These are phyloP conservation scores for Troglohyphantes excavatus DNA, from an alignment of 2,888 invertebrate species.

Conservation along the genomic window DNA sequence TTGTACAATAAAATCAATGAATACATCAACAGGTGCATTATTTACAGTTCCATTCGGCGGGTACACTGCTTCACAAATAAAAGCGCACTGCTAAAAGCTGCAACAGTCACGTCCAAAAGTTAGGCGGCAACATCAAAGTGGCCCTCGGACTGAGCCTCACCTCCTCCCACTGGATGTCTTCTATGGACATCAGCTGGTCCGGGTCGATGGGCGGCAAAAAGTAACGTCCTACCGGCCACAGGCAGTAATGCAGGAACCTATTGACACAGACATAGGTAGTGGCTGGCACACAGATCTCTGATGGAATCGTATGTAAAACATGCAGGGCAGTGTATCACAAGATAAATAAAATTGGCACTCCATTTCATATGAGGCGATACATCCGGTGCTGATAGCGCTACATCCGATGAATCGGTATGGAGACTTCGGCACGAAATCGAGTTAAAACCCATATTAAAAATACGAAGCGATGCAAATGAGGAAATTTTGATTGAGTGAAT, in stretches of 20 bases:
- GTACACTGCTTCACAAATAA: not conserved
- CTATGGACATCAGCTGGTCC: constrained; percentile 18
- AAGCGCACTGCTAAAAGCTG: not conserved
- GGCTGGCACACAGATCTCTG: constrained; percentile 64
- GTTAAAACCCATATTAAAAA: too few species aligned
- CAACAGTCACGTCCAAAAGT: constrained; percentile 60
- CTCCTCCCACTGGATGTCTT: constrained; percentile 68
- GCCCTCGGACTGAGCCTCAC: constrained; percentile 63
- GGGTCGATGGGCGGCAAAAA: constrained; percentile 40
- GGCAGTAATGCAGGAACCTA: constrained; percentile 78
- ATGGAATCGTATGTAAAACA: constrained; percentile 33
- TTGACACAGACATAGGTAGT: constrained; percentile 71
- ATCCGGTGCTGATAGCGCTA: too few species aligned
- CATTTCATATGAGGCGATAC: constrained; percentile 24
- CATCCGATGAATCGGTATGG: too few species aligned
- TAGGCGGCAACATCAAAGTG: constrained; percentile 69
- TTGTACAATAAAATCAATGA: not conserved
- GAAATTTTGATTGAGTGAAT: too few species aligned
- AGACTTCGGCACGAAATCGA: too few species aligned
- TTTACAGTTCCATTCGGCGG: constrained; percentile 5
- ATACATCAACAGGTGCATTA: not conserved
- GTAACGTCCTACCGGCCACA: constrained; percentile 74
- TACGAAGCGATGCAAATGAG: constrained; percentile 9
- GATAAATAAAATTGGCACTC: constrained; percentile 60
- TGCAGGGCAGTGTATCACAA: constrained; percentile 48